Conservation (phyloP, 2,797 vertebrate species). For the Myotis findleyi region DNA sequence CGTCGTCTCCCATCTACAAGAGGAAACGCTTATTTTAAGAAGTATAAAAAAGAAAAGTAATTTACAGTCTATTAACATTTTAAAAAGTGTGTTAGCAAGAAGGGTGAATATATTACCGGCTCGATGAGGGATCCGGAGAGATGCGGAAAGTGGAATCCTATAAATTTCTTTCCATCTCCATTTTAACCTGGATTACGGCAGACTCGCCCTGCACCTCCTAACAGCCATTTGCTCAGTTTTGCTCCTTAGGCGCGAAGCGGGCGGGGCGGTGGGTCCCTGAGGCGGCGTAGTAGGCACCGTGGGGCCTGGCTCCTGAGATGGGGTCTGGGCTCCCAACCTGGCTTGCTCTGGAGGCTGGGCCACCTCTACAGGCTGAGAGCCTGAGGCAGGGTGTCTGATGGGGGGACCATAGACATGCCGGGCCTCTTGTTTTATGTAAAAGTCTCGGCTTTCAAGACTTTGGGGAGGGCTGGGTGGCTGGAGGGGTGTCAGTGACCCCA, state of each 20-base stretch:
- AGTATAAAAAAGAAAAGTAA: constrained; percentile 80
- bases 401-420: not conserved
- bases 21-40: constrained; percentile 81
- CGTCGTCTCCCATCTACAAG: constrained; percentile 58
- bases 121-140: not conserved
- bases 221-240: not conserved
- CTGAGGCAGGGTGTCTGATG: rapidly evolving
- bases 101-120: constrained; percentile 29
- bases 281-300: rapidly evolving
- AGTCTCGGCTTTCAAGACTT: not conserved
- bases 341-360: not conserved
- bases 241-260: rapidly evolving
- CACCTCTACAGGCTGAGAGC: not conserved
- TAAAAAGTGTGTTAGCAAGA: constrained; percentile 59
- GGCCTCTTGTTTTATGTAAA: not conserved
- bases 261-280: rapidly evolving
- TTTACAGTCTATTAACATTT: constrained; percentile 82
- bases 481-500: not conserved
- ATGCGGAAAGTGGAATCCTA: rapidly evolving
- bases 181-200: not conserved
- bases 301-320: too few species aligned
- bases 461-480: not conserved
- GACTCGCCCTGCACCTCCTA: not conserved
- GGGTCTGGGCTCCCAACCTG: rapidly evolving
- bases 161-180: constrained; percentile 1